Base-by-base conservation (phyloP, 37 sponge, comb jelly and placozoan genomes). In the Tethya wilhelma region DNA sequence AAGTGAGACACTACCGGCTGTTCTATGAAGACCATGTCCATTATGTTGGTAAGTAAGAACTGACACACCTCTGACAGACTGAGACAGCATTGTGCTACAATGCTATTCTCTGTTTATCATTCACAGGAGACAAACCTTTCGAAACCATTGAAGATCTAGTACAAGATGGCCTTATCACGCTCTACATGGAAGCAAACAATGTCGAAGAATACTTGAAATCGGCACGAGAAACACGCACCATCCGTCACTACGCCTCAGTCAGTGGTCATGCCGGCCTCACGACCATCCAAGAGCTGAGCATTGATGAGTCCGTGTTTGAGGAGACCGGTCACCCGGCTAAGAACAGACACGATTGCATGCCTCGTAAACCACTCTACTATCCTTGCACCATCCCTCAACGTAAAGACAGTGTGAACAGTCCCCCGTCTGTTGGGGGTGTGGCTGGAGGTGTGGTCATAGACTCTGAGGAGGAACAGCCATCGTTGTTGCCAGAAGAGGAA, bases 71-170 rank as follows among this genome's bases (percentile, higher is more conserved):
- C n/a, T n/a, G n/a, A n/a, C n/a, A n/a, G n/a, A n/a, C n/a, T n/a
- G n/a, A n/a, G n/a, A n/a, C n/a, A n/a, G n/a, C n/a, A n/a, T n/a
- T n/a, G n/a, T n/a, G n/a, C n/a, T n/a, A n/a, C n/a, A n/a, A n/a
- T n/a, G n/a, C n/a, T n/a, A n/a, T n/a, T n/a, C n/a, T n/a, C n/a
- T n/a, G n/a, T n/a, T n/a, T n/a, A n/a, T n/a, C n/a, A n/a, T n/a
- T 19, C 14, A 49, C 57, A 93, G 95, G 92, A 4, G 96, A 95
- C 74, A 95, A 91, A 56, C 72, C 74, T 23, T 95, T 91, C 81
- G 96, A 95, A 17, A 78, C 90, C 12, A 86, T 95, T 1, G 87
- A 95, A 44, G 96, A 95, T 58, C 75, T 95, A 60, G 96, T 95
- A 12, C 83, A 86, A 4, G 96, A 95, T 72, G 96, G 96, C 2